Percentiles rank a stretch among this genome's conserved stretches.
Evolutionary conservation across 2,113 vertebrate species (phyloP).

Genomic region (Phaethon lepturus): DNA sequence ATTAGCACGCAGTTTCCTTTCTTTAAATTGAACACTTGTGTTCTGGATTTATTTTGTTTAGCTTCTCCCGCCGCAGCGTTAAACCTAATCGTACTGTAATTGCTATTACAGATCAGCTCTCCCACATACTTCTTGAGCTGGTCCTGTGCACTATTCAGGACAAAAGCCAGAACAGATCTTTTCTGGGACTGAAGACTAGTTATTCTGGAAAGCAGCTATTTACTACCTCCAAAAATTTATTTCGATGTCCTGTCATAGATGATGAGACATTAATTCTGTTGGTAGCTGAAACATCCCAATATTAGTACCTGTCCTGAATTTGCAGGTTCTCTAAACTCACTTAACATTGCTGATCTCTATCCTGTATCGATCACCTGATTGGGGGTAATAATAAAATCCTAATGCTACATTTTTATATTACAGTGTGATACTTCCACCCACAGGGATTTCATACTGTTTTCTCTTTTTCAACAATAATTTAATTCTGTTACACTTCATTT

Average conservation of each 20-base stretch:
- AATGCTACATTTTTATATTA: background rate
- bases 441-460: background rate
- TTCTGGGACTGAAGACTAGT: background rate
- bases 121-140: background rate
- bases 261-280: background rate
- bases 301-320: background rate
- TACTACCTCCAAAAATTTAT: background rate
- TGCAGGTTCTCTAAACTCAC: background rate
- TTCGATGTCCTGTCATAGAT: background rate
- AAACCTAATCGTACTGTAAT: background rate
- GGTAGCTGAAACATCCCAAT: background rate
- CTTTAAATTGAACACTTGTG: background rate
- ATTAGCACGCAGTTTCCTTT: background rate
- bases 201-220: background rate
- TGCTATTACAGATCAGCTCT: background rate
- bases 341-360: background rate
- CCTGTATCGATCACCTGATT: background rate
- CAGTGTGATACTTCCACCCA: background rate
- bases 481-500: background rate
- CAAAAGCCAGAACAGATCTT: background rate
- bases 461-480: background rate
- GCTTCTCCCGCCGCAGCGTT: background rate
- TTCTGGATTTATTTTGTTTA: conserved; percentile 13
- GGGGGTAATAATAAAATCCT: background rate
- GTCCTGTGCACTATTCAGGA: background rate